Evolutionary conservation across 2,797 vertebrate genomes (phyloP).

Genomic region (Psittacula derbiana): DNA sequence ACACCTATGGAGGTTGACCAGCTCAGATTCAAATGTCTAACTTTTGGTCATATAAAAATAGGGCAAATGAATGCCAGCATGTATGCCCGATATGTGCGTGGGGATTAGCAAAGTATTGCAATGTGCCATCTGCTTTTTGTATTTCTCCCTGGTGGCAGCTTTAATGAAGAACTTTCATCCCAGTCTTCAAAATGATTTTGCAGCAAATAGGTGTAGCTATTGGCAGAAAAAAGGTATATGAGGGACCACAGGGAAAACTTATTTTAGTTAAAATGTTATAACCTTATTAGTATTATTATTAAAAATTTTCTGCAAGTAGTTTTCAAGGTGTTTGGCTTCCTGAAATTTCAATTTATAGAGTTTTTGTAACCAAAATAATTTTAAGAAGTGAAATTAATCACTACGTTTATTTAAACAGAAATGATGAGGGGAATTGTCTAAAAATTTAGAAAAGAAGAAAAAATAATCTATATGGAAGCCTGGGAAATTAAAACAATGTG

Average conservation of each 20-base stretch:
- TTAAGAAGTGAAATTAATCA: not conserved
- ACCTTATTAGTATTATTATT: not conserved
- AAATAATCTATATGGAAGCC: not conserved
- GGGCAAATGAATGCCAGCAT: not conserved
- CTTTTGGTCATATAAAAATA: not conserved
- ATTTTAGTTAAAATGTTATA: not conserved
- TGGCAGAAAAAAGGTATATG: not conserved
- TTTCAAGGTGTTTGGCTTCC: not conserved
- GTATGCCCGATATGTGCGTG: not conserved
- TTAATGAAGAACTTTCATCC: not conserved
- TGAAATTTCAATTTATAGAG: not conserved
- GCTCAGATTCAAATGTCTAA: not conserved
- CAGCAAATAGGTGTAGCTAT: not conserved
- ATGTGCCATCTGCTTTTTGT: constrained; percentile 18
- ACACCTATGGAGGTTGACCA: not conserved
- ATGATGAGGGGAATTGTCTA: not conserved
- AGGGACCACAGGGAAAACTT: not conserved
- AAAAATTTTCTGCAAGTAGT: not conserved
- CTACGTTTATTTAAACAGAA: not conserved
- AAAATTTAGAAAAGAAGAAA: not conserved
- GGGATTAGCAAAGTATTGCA: not conserved
- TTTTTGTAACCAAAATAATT: not conserved
- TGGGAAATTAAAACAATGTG: not conserved
- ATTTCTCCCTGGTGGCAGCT: not conserved
- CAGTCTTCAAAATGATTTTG: not conserved